Evolutionary conservation across 23 tunicate species (phyloP), one percentile per base, ranked within the genome.

Genomic region (Halocynthia roretzi): DNA sequence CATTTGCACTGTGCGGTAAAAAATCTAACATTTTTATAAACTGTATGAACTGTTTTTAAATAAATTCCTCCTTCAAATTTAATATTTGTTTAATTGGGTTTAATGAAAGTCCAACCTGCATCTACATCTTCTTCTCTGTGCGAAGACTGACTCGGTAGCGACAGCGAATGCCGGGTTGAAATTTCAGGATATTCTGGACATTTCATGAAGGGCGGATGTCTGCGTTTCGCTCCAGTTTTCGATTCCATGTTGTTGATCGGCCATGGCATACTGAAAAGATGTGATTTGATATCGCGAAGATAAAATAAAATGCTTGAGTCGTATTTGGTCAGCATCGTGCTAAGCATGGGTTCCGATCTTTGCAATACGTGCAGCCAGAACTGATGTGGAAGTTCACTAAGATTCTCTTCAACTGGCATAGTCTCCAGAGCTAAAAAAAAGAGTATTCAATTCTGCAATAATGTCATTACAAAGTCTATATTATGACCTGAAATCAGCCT

Each of bases 291-390:
- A 48, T 74, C 78, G 21, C 78, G 78, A n/a, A 74, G 14, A 6
- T 56, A 53, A 50, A 20, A 22, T 48, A 74, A 56, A 14, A 74
- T 14, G 55, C 56, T 62, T 6, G 23, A 62, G 31, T 74, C 78
- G 66, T 54, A 6, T 8, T 8, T 50, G 21, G 22, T 54, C 61
- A 74, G 52, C 78, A 74, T 74, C 22, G 50, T 64, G 21, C 78
- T 74, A 62, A 74, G 56, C 17, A 74, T 53, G 8, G 78, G 78
- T 44, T 54, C 78, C 9, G 78, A 74, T 14, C 78, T 62, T 54
- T 74, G 63, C 20, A 74, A 74, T 21, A 74, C 78, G 56, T 74
- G 31, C 5, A 14, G 56, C 78, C 78, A 74, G 21, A 74, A 74
- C 62, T 74, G 55, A 54, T 74, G 78, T 14, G 78, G 78, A 5